Base-by-base conservation (phyloP, 2,888 invertebrate species). In the Stenotaenia linearis region DNA sequence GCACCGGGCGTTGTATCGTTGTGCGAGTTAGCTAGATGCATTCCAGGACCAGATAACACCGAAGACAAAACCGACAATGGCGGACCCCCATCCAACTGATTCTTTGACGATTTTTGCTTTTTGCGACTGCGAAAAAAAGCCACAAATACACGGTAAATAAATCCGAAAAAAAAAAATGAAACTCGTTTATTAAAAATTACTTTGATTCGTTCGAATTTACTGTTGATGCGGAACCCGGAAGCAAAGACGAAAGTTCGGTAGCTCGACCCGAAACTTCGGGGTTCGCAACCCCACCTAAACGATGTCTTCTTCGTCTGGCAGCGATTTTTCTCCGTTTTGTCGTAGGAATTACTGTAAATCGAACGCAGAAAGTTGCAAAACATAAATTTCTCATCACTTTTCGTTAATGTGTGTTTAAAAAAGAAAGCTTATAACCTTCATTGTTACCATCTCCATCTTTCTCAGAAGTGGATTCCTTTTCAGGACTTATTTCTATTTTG, bases 1-100 rank as follows among this genome's bases (percentile, higher is more conserved):
- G 94, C 93, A 12, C 94, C 94, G 83, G 94, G 93, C 3, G 89
- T 87, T 0, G 94, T 94, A 84, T 95, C 95, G 80, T 93, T 92
- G 84, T 94, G 93, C 30, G 91, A 92, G 28, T 91, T 91, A 3
- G 94, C 94, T 79, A 93, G 89, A 84, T 94, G 93, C 25, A 89
- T 90, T 21, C 86, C 86, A 56, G 86, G 84, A 80, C 84, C 80
- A 77, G 83, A 81, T 25, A 84, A 81, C 21, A 84, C 81, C 23
- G 85, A 82, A n/a, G 85, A 83, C 30, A 85, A 79, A 18, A 83
- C 80, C 21, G 81, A 80, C 10, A 82, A 32, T 7, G 82, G 81
- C 35, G 82, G 79, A 4, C 81, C 80, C 15, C 84, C 83, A 61
- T 83, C 81, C 1, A 88, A 87, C 6, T 85, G 78, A 61, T 21